A percentile compares a stretch with the other conserved stretches of the same genome.
These are phyloP conservation scores for Pao palembangensis DNA, from an alignment of 2,113 vertebrate species.

Conservation along the genomic window DNA sequence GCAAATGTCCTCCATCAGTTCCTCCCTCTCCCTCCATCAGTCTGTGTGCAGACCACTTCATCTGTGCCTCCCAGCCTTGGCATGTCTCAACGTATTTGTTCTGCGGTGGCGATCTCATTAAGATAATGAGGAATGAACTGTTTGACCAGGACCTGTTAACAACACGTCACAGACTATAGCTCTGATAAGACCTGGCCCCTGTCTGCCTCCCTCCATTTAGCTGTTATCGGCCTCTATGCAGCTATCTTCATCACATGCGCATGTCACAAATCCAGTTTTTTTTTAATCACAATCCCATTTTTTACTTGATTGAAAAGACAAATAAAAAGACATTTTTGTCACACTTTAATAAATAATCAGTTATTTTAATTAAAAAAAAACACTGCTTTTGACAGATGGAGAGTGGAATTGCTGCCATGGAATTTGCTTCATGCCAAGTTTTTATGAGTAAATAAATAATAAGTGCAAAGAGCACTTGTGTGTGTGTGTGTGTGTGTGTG, in stretches of 20 bases:
- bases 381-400: background rate
- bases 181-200: conserved; percentile 42
- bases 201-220: conserved; percentile 21
- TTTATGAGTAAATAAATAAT: background rate
- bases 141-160: conserved; percentile 52
- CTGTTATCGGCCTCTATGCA: conserved; percentile 6
- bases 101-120: conserved; percentile 59
- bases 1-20: background rate
- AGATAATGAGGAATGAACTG: conserved; percentile 63
- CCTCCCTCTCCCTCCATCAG: conserved; percentile 20
- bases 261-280: conserved; percentile 24
- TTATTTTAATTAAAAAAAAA: no score
- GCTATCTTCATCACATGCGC: conserved; percentile 10
- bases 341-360: conserved; percentile 25
- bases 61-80: conserved; percentile 28
- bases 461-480: background rate
- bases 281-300: conserved; percentile 5
- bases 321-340: conserved; percentile 11
- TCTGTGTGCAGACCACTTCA: conserved; percentile 15
- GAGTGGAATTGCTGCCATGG: no score
- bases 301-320: background rate
- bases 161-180: conserved; percentile 33
- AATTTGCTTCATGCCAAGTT: no score
- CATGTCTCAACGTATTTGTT: conserved; percentile 46
- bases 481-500: no score